Conservation (phyloP, 2,113 vertebrate species). For the Hippocampus comes region DNA sequence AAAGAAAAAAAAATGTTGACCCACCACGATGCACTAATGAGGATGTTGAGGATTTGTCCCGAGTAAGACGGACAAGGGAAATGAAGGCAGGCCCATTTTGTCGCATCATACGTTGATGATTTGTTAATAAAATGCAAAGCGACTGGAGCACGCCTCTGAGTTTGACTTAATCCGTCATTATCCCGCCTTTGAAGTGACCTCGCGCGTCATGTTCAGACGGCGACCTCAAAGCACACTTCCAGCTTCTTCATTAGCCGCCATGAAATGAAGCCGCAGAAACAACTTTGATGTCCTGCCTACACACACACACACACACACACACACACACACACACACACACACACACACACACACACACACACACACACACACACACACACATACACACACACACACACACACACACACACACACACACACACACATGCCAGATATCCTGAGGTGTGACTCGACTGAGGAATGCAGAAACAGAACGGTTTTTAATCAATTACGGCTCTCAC, state of each 20-base stretch:
- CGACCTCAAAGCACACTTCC: constrained; percentile 63
- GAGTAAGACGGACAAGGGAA: constrained; percentile 55
- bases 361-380: constrained; percentile 18
- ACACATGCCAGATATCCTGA: constrained; percentile 35
- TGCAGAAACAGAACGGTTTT: constrained; percentile 70
- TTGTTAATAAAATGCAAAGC: constrained; percentile 67
- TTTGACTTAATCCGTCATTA: constrained; percentile 71
- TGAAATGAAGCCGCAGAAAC: constrained; percentile 50
- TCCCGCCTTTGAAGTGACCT: constrained; percentile 74
- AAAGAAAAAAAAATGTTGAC: not conserved
- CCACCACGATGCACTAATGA: constrained; percentile 47
- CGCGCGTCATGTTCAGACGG: constrained; percentile 48
- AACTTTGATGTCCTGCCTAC: constrained; percentile 65
- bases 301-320: constrained; percentile 25
- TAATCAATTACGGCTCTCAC: constrained; percentile 73
- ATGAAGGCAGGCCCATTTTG: constrained; percentile 60
- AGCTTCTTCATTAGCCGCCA: constrained; percentile 71
- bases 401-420: too few relatives aligned
- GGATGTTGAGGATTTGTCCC: constrained; percentile 52
- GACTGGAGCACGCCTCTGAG: constrained; percentile 57
- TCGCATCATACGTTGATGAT: constrained; percentile 59
- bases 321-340: constrained; percentile 17
- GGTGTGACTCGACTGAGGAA: constrained; percentile 40
- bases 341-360: too few relatives aligned
- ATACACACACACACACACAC: constrained; percentile 20